Conservation (phyloP, 2,797 vertebrate genomes). For the Paramormyrops hopkinsi region DNA sequence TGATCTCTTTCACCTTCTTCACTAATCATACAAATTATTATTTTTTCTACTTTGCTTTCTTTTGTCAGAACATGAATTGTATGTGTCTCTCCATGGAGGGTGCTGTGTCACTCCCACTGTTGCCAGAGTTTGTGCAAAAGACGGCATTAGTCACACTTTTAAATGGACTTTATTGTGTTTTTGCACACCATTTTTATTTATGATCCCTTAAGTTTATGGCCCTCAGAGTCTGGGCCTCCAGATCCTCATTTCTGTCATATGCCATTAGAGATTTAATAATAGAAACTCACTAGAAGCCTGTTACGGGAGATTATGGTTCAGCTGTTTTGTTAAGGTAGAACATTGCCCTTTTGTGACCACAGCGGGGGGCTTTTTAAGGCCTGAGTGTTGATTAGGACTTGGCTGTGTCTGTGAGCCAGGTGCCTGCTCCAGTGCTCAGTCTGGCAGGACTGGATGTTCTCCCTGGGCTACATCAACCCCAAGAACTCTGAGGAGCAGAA, state of each 20-base stretch:
- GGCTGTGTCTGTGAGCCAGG: conserved; percentile 49
- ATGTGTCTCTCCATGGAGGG: not conserved
- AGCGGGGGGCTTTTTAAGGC: not conserved
- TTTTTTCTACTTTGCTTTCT: not conserved
- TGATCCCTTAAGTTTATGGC: not conserved
- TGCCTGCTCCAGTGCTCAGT: conserved; percentile 98
- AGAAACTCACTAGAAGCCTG: not conserved
- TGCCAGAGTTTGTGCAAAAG: not conserved
- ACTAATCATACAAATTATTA: not conserved
- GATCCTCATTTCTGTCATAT: conserved; percentile 12
- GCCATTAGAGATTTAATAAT: not conserved
- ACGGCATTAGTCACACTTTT: not conserved
- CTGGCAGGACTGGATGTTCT: conserved; percentile 99
- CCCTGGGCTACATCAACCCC: conserved; percentile 96
- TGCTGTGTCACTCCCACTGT: not conserved
- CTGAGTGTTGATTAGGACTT: not conserved
- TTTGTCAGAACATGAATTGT: not conserved
- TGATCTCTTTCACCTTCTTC: not conserved
- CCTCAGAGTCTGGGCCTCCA: not conserved
- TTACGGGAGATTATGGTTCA: conserved; percentile 12
- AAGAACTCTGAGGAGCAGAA: conserved; percentile 98
- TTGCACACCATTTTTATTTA: not conserved
- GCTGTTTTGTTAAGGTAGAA: conserved; percentile 1
- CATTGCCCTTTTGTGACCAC: not conserved
- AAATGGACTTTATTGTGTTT: not conserved